Evolutionary conservation across 1,140 invertebrate genomes (phyloP).

Genomic region (Diorhabda sublineata): DNA sequence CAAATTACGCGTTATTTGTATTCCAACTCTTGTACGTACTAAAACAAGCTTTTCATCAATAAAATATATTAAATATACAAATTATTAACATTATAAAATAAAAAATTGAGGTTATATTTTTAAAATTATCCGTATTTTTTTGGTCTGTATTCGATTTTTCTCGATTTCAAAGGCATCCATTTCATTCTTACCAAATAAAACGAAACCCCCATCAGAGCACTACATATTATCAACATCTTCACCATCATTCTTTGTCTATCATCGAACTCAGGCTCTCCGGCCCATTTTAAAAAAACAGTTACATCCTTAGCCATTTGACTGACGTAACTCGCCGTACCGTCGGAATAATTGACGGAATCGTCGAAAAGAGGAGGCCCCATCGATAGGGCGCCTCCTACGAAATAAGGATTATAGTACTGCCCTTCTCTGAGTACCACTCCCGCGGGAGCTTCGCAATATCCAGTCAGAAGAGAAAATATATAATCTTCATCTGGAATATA

Average conservation of each 20-base stretch:
- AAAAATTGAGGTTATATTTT: too few species aligned
- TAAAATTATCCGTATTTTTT: constrained; percentile 22
- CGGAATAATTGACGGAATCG: constrained; percentile 72
- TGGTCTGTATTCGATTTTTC: constrained; percentile 79
- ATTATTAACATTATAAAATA: too few species aligned
- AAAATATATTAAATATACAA: too few species aligned
- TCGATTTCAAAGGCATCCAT: constrained; percentile 76
- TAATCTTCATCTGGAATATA: constrained; percentile 67
- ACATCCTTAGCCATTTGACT: constrained; percentile 98
- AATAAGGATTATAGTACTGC: constrained; percentile 99
- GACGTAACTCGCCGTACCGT: constrained; percentile 88
- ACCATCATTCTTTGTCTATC: constrained; percentile 79
- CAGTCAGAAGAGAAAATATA: constrained; percentile 91
- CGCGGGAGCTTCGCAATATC: constrained; percentile 93
- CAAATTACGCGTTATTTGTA: too few species aligned
- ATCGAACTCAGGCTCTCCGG: constrained; percentile 88
- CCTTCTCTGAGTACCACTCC: constrained; percentile 84
- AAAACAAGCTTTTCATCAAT: too few species aligned
- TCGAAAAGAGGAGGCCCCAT: constrained; percentile 86
- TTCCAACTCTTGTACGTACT: too few species aligned
- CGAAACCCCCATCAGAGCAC: constrained; percentile 52
- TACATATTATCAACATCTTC: constrained; percentile 69
- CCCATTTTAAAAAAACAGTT: constrained; percentile 89
- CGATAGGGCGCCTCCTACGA: constrained; percentile 91
- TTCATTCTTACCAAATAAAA: constrained; percentile 85